Evolutionary conservation across 2,888 invertebrate species (phyloP).

Genomic region (Ischnura elegans): DNA sequence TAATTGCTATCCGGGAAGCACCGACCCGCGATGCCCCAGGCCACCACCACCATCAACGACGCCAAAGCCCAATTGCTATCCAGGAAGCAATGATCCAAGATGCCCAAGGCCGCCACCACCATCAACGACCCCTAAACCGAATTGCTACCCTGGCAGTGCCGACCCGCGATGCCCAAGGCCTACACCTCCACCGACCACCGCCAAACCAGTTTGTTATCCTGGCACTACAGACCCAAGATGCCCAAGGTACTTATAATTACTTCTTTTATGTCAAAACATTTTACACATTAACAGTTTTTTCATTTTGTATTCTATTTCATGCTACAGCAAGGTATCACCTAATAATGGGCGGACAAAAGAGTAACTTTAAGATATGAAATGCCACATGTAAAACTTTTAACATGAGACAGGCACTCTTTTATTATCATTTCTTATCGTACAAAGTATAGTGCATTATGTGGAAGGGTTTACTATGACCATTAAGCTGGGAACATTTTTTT

Average conservation of each 20-base stretch:
- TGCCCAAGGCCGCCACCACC: conserved; percentile 74
- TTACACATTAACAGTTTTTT: no score
- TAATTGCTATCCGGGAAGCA: background rate
- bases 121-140: conserved; percentile 68
- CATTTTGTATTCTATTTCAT: no score
- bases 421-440: no score
- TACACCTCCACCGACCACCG: background rate
- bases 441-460: no score
- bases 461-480: no score
- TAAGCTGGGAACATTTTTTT: no score
- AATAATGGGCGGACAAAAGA: no score
- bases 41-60: conserved; percentile 70
- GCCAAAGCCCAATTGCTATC: conserved; percentile 75
- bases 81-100: conserved; percentile 74
- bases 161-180: conserved; percentile 72
- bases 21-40: background rate
- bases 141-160: conserved; percentile 72
- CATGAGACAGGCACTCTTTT: no score
- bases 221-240: conserved; percentile 75
- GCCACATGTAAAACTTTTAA: no score
- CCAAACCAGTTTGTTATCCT: conserved; percentile 74
- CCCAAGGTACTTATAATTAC: conserved; percentile 71
- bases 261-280: no score
- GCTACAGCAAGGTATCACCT: conserved; percentile 72
- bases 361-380: no score